Base-by-base conservation (phyloP, 2,888 invertebrate species). In the Epirrhoe alternata region DNA sequence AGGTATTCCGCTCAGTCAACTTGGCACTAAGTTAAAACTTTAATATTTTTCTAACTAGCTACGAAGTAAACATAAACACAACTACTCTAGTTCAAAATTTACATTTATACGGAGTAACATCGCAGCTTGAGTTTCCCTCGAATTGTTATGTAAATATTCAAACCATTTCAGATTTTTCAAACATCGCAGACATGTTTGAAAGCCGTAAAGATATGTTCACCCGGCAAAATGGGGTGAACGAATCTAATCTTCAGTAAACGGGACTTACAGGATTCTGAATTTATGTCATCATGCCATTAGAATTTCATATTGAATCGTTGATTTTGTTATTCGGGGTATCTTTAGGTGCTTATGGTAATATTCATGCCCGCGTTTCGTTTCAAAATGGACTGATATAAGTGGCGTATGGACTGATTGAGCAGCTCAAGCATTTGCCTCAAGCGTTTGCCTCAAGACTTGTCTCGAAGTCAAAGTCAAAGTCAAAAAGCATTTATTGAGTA, bases 211-310 rank as follows among this genome's bases (percentile, higher is more conserved):
- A 67, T 66, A 66, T 63, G 65, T 68, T 70, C 71, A 62, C 61
- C 38, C 64, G 58, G 67, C 68, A 69, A 70, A 73, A 69, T 70
- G 66, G 71, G 66, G 70, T 61, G 70, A 71, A 65, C 64, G 63
- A 73, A 73, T 72, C 71, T 70, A 73, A 73, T 73, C 70, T 70
- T 65, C 66, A 58, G 69, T 68, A 69, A 73, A 70, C 70, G 70
- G 61, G 67, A 72, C 64, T 72, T 61, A 51, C 68, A 72, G 70
- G 66, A 68, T 70, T 73, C 70, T 70, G 58, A 66, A 66, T 66
- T 59, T 67, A 59, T 55, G 63, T 61, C 54, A 24, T 58, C 57
- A 63, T 64, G 38, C 35, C 42, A 67, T 67, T 67, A 61, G 56
- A 64, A 67, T 63, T 60, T 67, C 60, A 67, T 67, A 62, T 66